Base-by-base conservation (phyloP, 2,797 vertebrate species). In the Erpetoichthys calabaricus region DNA sequence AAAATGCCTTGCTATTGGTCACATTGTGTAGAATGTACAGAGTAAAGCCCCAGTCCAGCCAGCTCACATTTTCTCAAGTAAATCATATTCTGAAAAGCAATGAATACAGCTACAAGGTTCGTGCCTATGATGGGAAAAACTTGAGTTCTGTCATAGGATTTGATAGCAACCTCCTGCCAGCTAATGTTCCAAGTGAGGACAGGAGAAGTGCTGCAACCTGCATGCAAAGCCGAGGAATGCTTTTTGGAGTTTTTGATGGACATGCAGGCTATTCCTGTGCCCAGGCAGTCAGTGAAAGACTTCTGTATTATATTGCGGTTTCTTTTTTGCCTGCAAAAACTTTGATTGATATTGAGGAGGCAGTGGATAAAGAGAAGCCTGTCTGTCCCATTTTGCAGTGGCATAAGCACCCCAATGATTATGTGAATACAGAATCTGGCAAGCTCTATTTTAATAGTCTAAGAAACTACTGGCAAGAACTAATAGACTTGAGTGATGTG, bases 171-270 rank as follows among this genome's bases (percentile, higher is more conserved):
- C 72, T 68, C 58, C 54, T 81, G 57, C 58, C 71, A 3, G 72
- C 80, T 43, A 80, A 80, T 59, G 60, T 63, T 1, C 80, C 77
- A 0, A 58, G 65, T 0, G 79, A 82, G 67, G 80, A 80, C 59
- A 58, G 75, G 4, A 64, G 75, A 42, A 77, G 75, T 61, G 71
- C 67, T 1, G 79, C 79, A 60, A 78, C 75, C 44, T 80, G 71
- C 51, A 71, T 80, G 45, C 67, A 65, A 7, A 76, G 68, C 47
- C 51, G 73, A 0, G 71, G 72, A 0, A 47, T 75, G 51, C 56
- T 79, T 45, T 70, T 80, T 0, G 77, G 76, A 0, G 77, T 80
- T 7, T 81, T 80, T 5, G 79, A 83, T 0, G 79, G 78, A 3
- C 79, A 83, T 3, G 74, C 64, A 0, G 77, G 80, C n/a, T 57